A percentile compares a stretch with the other conserved stretches of the same genome.
Evolutionary conservation across 2,888 invertebrate species (phyloP).

Genomic region (Macrophya annulata): DNA sequence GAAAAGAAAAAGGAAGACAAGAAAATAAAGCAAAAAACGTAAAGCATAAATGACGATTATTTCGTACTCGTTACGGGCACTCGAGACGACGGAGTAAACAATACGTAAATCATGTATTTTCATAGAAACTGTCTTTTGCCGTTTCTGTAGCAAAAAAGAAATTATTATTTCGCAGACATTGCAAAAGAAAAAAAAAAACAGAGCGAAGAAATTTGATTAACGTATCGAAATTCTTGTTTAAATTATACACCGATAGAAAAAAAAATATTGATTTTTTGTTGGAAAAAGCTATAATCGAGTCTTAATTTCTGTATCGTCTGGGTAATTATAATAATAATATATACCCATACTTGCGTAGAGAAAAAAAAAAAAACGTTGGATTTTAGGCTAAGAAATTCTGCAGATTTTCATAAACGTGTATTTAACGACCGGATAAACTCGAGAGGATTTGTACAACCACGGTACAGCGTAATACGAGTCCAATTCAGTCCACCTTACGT

Average conservation of each 20-base stretch:
- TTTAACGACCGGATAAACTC: background rate
- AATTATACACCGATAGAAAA: no score
- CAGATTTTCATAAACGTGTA: no score
- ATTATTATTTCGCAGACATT: background rate
- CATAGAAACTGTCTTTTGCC: background rate
- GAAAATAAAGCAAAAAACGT: no score
- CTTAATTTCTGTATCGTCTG: no score
- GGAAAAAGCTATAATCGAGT: background rate
- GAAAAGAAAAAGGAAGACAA: background rate
- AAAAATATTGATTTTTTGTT: background rate
- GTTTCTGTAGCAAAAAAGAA: background rate
- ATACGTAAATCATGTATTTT: background rate
- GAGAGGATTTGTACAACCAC: background rate
- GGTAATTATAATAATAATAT: background rate
- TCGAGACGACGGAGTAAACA: conserved; percentile 1
- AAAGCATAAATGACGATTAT: background rate
- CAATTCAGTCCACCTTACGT: background rate
- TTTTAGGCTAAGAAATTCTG: background rate
- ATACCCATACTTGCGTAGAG: no score
- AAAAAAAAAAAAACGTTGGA: no score
- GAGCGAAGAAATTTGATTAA: background rate
- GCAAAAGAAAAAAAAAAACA: background rate
- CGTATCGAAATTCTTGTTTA: background rate
- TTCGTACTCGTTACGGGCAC: background rate
- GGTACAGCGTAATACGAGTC: background rate